Conservation (phyloP, 2,113 vertebrate species). For the Centropus bengalensis region DNA sequence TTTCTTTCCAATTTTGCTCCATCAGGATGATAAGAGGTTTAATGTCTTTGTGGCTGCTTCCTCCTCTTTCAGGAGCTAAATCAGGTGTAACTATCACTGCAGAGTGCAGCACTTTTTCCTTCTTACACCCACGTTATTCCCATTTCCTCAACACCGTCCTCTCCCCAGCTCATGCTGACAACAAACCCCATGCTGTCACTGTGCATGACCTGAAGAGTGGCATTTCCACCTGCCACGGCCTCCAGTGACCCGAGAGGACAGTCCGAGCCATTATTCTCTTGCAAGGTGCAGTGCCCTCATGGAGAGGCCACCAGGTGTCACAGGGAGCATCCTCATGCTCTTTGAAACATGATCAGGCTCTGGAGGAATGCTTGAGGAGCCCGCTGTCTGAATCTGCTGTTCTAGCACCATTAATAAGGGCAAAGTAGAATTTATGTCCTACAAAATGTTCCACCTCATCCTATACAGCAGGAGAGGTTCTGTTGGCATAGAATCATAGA, state of each 20-base stretch:
- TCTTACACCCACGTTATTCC: slow-evolving; percentile 56
- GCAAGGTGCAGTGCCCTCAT: neutral
- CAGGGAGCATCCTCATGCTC: neutral
- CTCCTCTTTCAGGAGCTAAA: slow-evolving; percentile 63
- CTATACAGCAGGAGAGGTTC: neutral
- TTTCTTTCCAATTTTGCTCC: slow-evolving; percentile 48
- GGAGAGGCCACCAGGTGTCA: rapidly evolving
- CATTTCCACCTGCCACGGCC: neutral
- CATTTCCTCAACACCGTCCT: neutral
- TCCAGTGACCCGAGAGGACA: neutral
- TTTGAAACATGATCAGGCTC: neutral
- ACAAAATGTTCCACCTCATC: neutral
- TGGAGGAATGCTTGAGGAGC: neutral
- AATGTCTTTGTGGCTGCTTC: slow-evolving; percentile 57
- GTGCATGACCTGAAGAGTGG: neutral
- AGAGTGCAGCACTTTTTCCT: slow-evolving; percentile 50
- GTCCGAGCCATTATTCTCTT: neutral
- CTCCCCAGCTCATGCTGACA: neutral
- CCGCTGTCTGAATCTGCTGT: neutral
- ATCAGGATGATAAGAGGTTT: slow-evolving; percentile 76
- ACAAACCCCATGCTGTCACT: neutral
- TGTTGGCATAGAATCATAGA: neutral
- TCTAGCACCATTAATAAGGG: neutral
- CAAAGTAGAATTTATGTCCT: neutral
- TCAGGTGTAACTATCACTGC: slow-evolving; percentile 57